Base-by-base conservation (phyloP, 1,140 invertebrate genomes). In the Ceratitis capitata region DNA sequence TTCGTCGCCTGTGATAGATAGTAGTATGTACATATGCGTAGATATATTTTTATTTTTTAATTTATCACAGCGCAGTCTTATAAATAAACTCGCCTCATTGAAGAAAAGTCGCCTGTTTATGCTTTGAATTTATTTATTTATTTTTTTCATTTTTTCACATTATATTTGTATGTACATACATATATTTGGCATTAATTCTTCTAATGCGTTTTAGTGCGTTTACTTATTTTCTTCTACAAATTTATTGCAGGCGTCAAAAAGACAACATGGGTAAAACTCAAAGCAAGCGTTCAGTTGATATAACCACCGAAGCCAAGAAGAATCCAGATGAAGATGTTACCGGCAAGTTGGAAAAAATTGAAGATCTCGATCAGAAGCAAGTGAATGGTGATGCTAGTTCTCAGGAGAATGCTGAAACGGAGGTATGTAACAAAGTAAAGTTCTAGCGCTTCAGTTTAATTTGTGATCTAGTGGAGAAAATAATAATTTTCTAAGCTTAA, bases 251-350 rank as follows among this genome's bases (percentile, higher is more conserved):
- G 82, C 56, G 32, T 32, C 56, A 78, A 49, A 69, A 78, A 91
- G 88, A 87, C 86, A 93, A 92, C 91, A 96, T 97, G 96, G 96
- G 96, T 93, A 95, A 94, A 92, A 94, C 95, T 93, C 96, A 96
- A 93, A 96, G 96, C 92, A 97, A 96, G 92, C 94, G 96, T 93
- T 96, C 96, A 87, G 95, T 96, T 89, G 96, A 97, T 90, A 96
- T 97, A 92, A 95, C 95, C 87, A 96, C 95, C 90, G 95, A 95
- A 88, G 96, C 96, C 90, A 96, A 96, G 89, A 95, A 95, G 86
- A 94, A 93, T 82, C 93, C 93, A 53, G 93, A 92, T 23, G 94
- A 95, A 61, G 95, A 94, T 85, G 94, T 94, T 86, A 95, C 94
- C 88, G 95, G 94, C 47, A 95, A 95, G 90, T 94, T 96, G 87